Conservation (phyloP, 1,140 invertebrate genomes). For the Brevipalpus yothersi region DNA sequence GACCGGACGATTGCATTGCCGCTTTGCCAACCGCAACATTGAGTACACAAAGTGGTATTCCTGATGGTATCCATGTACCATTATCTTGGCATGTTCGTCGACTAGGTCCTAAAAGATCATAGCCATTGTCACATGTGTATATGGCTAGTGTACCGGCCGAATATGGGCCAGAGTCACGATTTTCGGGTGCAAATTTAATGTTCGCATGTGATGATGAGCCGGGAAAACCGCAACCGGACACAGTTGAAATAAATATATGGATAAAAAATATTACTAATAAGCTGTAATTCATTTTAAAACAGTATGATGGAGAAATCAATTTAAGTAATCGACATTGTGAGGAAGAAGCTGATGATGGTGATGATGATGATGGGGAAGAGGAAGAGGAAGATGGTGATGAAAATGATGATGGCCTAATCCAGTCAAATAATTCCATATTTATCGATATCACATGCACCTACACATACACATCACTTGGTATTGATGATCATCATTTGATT, state of each 20-base stretch:
- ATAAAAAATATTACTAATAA: neutral
- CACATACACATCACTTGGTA: too few relatives aligned
- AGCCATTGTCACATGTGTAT: slow-evolving; percentile 66
- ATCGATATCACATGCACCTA: too few relatives aligned
- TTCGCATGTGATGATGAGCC: slow-evolving; percentile 67
- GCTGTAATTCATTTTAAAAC: neutral
- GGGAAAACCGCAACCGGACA: slow-evolving; percentile 44
- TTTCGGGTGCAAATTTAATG: slow-evolving; percentile 46
- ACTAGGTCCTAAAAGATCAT: slow-evolving; percentile 62
- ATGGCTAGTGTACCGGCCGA: slow-evolving; percentile 36
- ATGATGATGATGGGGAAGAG: too few relatives aligned
- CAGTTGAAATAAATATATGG: neutral
- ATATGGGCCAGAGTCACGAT: slow-evolving; percentile 27
- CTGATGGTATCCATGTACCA: slow-evolving; percentile 62
- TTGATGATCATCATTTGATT: too few relatives aligned
- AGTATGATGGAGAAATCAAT: too few relatives aligned
- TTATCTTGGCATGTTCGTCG: slow-evolving; percentile 43
- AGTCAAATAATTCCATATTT: too few relatives aligned
- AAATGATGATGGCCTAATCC: too few relatives aligned
- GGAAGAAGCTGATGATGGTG: too few relatives aligned
- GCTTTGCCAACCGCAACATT: slow-evolving; percentile 85
- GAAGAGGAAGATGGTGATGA: too few relatives aligned
- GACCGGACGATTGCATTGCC: slow-evolving; percentile 64
- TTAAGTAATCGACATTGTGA: too few relatives aligned
- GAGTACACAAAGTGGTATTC: slow-evolving; percentile 79